Percentiles rank a stretch among this genome's conserved stretches.
phyloP scores from a whole-genome alignment of 2,888 invertebrate species.

The Nowickia ferox region DNA sequence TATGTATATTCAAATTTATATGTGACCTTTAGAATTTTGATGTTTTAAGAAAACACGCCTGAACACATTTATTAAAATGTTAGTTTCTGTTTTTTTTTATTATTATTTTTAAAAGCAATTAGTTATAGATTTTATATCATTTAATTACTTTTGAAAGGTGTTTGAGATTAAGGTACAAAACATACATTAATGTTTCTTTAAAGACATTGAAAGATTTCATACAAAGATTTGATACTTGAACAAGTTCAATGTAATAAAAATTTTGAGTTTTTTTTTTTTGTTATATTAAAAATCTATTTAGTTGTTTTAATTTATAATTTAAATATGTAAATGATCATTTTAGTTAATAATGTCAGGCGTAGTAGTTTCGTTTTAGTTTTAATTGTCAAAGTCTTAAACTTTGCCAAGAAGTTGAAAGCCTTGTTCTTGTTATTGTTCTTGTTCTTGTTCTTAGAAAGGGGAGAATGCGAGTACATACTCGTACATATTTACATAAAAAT shows the following conservation, averaged over 20 bases:
- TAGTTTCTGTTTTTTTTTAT: neutral
- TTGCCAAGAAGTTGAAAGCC: constrained; percentile 64
- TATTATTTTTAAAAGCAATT: constrained; percentile 41
- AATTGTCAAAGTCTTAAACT: constrained; percentile 11
- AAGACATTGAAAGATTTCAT: constrained; percentile 48
- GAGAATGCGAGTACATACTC: constrained; percentile 14
- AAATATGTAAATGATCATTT: constrained; percentile 15
- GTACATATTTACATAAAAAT: constrained; percentile 10
- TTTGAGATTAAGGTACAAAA: constrained; percentile 60
- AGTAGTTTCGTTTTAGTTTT: constrained; percentile 9
- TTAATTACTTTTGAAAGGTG: constrained; percentile 70
- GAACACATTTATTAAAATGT: neutral
- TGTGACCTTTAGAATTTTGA: constrained; percentile 62
- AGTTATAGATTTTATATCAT: constrained; percentile 63
- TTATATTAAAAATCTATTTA: neutral
- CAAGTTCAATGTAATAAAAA: constrained; percentile 50
- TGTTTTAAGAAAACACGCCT: constrained; percentile 23
- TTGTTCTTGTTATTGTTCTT: constrained; percentile 46
- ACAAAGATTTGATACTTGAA: constrained; percentile 28
- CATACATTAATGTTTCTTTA: neutral
- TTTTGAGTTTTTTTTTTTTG: neutral
- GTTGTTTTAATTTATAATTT: constrained; percentile 3
- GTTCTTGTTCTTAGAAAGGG: constrained; percentile 60
- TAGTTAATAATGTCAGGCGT: constrained; percentile 19
- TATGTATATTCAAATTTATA: too few relatives aligned